Conservation (phyloP, 2,113 vertebrate species). For the Salvator merianae region DNA sequence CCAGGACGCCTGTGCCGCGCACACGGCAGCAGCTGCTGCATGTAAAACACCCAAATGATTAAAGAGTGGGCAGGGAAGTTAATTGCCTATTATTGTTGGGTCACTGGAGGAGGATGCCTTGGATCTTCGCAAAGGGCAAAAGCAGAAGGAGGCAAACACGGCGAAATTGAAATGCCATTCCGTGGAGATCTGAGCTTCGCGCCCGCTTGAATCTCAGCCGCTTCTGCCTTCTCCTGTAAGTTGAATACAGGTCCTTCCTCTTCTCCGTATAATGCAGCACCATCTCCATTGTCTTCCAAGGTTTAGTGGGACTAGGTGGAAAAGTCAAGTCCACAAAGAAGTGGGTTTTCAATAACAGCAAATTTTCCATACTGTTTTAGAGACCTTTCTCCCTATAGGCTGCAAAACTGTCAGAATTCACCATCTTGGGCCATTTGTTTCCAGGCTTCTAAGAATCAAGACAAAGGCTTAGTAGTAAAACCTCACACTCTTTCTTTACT, state of each 20-base stretch:
- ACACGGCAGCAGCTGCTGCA: constrained; percentile 62
- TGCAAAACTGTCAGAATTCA: too few species aligned
- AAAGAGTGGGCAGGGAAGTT: constrained; percentile 59
- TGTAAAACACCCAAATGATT: constrained; percentile 56
- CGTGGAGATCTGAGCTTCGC: constrained; percentile 14
- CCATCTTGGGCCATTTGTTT: too few species aligned
- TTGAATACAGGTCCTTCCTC: neutral
- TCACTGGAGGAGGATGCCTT: constrained; percentile 63
- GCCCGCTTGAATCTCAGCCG: constrained; percentile 13
- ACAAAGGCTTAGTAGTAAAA: too few species aligned
- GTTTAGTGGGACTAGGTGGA: too few species aligned
- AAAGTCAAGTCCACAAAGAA: too few species aligned
- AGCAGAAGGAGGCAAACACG: neutral
- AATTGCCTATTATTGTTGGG: constrained; percentile 60
- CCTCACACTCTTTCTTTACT: too few species aligned
- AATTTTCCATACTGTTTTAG: too few species aligned
- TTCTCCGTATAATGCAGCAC: neutral
- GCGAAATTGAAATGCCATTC: constrained; percentile 58
- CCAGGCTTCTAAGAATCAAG: too few species aligned
- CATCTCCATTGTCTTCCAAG: too few species aligned
- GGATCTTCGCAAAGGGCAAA: constrained; percentile 43
- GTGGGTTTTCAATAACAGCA: too few species aligned
- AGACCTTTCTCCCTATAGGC: too few species aligned
- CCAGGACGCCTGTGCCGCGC: constrained; percentile 44
- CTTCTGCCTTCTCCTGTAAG: constrained; percentile 8